These are phyloP conservation scores for Pocota personata DNA, from an alignment of 2,888 invertebrate genomes.

Conservation along the genomic window DNA sequence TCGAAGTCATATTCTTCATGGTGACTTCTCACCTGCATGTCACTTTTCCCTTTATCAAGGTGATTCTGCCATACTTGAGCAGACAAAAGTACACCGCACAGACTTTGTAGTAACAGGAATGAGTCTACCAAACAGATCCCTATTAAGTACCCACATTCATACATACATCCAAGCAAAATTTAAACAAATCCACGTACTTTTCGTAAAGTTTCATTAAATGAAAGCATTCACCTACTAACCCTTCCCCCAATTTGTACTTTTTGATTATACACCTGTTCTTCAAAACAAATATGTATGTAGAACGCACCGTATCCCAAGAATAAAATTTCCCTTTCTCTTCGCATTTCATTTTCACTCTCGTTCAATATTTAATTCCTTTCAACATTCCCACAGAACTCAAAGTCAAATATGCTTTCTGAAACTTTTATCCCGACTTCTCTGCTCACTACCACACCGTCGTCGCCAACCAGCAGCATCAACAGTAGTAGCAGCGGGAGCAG, in stretches of 20 bases:
- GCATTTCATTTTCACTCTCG: conserved; percentile 62
- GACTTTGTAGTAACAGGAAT: too few species aligned
- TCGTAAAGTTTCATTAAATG: neutral
- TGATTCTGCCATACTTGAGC: too few species aligned
- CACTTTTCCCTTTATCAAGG: too few species aligned
- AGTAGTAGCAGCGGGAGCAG: neutral
- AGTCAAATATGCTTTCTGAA: conserved; percentile 66
- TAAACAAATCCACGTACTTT: neutral
- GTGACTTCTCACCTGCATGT: too few species aligned
- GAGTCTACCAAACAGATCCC: too few species aligned
- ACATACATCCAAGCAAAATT: neutral
- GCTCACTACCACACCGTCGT: conserved; percentile 12
- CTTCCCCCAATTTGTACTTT: neutral
- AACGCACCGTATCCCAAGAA: neutral
- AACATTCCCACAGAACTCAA: conserved; percentile 63
- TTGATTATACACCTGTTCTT: conserved; percentile 25
- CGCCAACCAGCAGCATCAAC: conserved; percentile 10
- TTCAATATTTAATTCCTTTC: conserved; percentile 68
- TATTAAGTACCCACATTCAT: too few species aligned
- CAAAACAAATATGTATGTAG: conserved; percentile 21
- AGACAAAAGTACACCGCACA: too few species aligned
- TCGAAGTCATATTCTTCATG: too few species aligned
- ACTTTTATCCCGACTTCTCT: conserved; percentile 58
- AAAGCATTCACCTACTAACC: neutral
- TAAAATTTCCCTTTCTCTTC: conserved; percentile 35